Evolutionary conservation across 2,888 invertebrate species (phyloP).

Genomic region (Agonopterix heracliana): DNA sequence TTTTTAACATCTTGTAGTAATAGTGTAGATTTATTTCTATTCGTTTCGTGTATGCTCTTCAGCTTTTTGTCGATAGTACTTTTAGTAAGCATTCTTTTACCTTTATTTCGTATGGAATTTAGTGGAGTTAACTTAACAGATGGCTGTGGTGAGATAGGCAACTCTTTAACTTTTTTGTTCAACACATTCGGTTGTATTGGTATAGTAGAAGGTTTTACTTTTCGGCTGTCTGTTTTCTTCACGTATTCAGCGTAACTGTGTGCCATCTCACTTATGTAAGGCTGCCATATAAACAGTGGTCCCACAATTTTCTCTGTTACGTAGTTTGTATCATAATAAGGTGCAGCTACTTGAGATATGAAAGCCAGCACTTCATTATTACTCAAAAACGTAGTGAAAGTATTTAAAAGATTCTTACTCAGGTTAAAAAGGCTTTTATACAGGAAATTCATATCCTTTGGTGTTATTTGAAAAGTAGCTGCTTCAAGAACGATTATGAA

Average conservation of each 20-base stretch:
- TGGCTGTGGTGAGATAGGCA: constrained; percentile 2
- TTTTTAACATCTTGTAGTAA: constrained; percentile 47
- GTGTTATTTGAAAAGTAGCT: constrained; percentile 45
- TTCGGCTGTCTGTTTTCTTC: constrained; percentile 43
- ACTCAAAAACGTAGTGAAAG: constrained; percentile 57
- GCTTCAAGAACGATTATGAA: constrained; percentile 52
- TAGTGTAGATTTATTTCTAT: constrained; percentile 46
- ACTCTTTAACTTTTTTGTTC: constrained; percentile 27
- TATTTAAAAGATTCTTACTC: constrained; percentile 46
- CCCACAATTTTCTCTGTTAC: constrained; percentile 65
- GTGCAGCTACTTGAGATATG: constrained; percentile 62
- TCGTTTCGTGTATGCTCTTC: constrained; percentile 45
- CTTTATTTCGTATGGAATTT: constrained; percentile 36
- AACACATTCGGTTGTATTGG: constrained; percentile 53
- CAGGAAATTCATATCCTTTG: constrained; percentile 40
- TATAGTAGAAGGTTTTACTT: constrained; percentile 45
- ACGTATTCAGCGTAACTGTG: constrained; percentile 49
- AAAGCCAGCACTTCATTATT: constrained; percentile 59
- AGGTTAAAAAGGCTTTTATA: constrained; percentile 65
- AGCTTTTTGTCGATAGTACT: constrained; percentile 49
- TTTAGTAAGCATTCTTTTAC: constrained; percentile 50
- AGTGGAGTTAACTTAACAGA: constrained; percentile 38
- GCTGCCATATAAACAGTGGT: constrained; percentile 67
- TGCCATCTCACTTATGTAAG: constrained; percentile 59
- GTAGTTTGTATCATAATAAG: constrained; percentile 66